Evolutionary conservation across 2,888 invertebrate genomes (phyloP), one percentile per base, ranked within the genome.

Genomic region (Philereme vetulata): DNA sequence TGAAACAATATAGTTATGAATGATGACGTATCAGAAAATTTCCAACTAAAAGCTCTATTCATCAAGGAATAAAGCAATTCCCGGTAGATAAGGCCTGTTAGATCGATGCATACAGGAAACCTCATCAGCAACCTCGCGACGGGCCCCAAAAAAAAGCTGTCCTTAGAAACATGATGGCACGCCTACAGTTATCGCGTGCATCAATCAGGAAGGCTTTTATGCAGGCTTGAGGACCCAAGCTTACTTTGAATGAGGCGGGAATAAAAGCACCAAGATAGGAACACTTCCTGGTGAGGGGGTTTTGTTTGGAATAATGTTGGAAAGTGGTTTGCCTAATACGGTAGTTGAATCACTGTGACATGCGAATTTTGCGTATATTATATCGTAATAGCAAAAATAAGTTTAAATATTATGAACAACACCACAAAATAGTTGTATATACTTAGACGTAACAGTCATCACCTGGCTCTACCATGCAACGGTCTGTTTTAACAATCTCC

Each of bases 71-170:
- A 35, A 32, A n/a, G 47, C n/a, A 9, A 11, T 54, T 53, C 59
- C 50, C 35, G 49, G 57, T 57, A 47, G 47, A 57, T 57, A 62
- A 34, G 62, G 53, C 34, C 5, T 58, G 58, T 62, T 62, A 58
- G 62, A 62, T 62, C 58, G 62, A 62, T 62, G 58, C 40, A 62
- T 58, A 51, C 55, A 62, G 58, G 62, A 58, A 62, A 49, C 58
- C 54, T 62, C 58, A 62, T 59, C 62, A 58, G 51, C 54, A 50
- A 42, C 51, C 34, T 34, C 42, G 56, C 52, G 35, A 49, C 46
- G 55, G 51, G 51, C 56, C 61, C 43, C 53, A 60, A 56, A 66
- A 66, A n/a, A 66, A 66, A 66, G 58, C 62, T 46, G 55, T 58
- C 62, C 58, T 52, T 49, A 58, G 51, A 59, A 53, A 56, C 60